A percentile compares a stretch with the other conserved stretches of the same genome.
phyloP scores from a whole-genome alignment of 2,888 invertebrate genomes.

The Panzeria rudis region DNA sequence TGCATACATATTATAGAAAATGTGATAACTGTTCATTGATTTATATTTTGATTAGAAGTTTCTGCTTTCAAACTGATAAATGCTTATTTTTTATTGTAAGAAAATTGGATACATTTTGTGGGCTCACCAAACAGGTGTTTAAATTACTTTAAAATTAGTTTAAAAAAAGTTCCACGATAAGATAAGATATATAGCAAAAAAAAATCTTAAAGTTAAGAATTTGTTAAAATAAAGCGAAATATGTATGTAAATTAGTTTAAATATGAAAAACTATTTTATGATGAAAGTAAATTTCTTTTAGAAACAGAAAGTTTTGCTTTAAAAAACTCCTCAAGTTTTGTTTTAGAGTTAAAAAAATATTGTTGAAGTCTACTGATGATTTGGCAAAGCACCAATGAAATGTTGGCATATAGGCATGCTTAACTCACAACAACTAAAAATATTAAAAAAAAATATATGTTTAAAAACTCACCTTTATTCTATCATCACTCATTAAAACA shows the following conservation, averaged over 20 bases:
- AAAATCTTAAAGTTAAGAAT: neutral
- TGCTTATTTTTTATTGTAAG: neutral
- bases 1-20: neutral
- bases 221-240: neutral
- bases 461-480: conserved; percentile 84
- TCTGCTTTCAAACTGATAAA: neutral
- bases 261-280: too few species aligned
- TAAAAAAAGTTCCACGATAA: conserved; percentile 31
- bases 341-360: neutral
- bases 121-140: conserved; percentile 74
- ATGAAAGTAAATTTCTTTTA: neutral
- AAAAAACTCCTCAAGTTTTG: neutral
- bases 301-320: neutral
- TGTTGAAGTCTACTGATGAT: too few species aligned
- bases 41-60: neutral
- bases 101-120: conserved; percentile 3
- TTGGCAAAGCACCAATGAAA: too few species aligned
- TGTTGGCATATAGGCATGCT: too few species aligned
- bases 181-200: conserved; percentile 22
- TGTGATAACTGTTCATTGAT: neutral
- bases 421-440: too few species aligned
- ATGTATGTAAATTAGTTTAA: neutral
- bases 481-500: conserved; percentile 87
- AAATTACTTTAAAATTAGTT: conserved; percentile 4
- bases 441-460: too few species aligned